Evolutionary conservation across 2,113 vertebrate species (phyloP), one percentile per base, ranked within the genome.

Genomic region (Megaptera novaeangliae): DNA sequence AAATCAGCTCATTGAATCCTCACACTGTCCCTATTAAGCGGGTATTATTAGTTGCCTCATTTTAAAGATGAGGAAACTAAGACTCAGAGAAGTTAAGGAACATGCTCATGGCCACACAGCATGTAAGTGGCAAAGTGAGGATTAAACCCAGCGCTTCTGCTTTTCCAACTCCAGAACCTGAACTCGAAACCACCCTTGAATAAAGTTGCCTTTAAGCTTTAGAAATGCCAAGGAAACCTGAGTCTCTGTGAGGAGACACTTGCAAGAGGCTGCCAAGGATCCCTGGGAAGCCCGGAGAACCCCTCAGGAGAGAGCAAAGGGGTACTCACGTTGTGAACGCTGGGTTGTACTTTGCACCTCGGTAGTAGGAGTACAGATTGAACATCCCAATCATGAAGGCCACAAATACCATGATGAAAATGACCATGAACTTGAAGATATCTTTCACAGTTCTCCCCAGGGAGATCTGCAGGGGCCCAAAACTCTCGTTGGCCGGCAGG

Each of bases 391-490:
- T 99, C 99, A 99, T 99, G 98, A 99, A 99, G 98, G 99, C 99
- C 96, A 99, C 99, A 96, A 99, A 99, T 90, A 99, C 99, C 99
- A 99, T 99, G 98, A 99, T 99, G 99, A 99, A 99, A 98, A 99
- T 99, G 98, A 99, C 99, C 99, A 99, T 99, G 98, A 99, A 99
- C 98, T 99, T 99, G 99, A 99, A 99, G 99, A 99, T 99, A 93
- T 99, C 99, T 98, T 99, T 99, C 96, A 99, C 99, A 0, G 99
- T 99, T 97, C 99, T 99, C 23, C 99, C 99, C 97, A 99, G 96
- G 10, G 99, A 99, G 98, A 99, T 99, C 99, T 99, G 99, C 98
- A 99, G 99, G 6, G 99, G 99, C 18, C 99, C 99, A 9, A 99
- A 99, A 98, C 99, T 99, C 98, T 99, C 99, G 3, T 99, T 99